Evolutionary conservation across 2,888 invertebrate species (phyloP), one percentile per base, ranked within the genome.

Genomic region (Plemyria rubiginata): DNA sequence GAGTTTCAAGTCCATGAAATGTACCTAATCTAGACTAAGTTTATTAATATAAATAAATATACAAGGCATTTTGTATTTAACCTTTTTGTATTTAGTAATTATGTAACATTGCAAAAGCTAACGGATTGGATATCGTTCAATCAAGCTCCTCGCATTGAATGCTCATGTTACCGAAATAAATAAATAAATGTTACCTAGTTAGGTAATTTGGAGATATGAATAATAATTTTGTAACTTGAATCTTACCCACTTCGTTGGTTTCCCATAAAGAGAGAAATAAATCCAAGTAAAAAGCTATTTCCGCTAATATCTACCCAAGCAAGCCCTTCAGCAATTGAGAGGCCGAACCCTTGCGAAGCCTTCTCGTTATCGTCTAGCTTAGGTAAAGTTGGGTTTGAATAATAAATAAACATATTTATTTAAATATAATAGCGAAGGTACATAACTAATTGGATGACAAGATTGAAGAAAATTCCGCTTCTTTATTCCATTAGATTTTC

Each of bases 311-410:
- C 28, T 38, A 38, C 36, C 36, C 43, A 12, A 22, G 32, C 36
- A 52, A 52, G 15, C 48, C 54, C 60, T 54, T 60, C 49, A 54
- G 54, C 36, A 40, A 45, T 55, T 43, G 45, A 58, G 45, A 38
- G 62, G 57, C 49, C 45, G 41, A 45, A 45, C 7, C 22, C 54
- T 40, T 49, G 38, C 36, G 15, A 43, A 49, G 29, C 43, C 38
- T 36, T 43, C 53, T 62, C 32, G 62, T 62, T 58, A 58, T 50
- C 58, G 45, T 53, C 28, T 7, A 15, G 45, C 16, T 45, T 45
- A 38, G 2, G 36, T 38, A 11, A 38, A 38, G 36, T 38, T 38
- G 11, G 36, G 36, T 38, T 22, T 43, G 43, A 15, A 43, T 43
- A 43, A 15, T 43, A 43, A 2, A 8, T 6, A 32, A 43, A 9